Evolutionary conservation across 2,797 vertebrate genomes (phyloP).

Genomic region (Kryptopterus vitreolus): DNA sequence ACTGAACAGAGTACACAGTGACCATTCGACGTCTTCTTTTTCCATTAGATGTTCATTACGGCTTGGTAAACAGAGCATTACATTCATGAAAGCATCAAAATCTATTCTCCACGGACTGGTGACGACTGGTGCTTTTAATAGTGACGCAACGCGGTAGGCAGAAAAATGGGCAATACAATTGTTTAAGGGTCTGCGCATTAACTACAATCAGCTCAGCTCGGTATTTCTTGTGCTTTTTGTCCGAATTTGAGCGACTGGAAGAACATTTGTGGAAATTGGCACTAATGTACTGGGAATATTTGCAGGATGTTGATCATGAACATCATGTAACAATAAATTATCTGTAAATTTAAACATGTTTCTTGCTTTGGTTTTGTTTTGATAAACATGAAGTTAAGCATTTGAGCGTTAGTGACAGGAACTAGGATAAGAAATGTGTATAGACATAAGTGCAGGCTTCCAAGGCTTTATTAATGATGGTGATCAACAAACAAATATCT

Average conservation of each 20-base stretch:
- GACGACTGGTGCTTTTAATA: constrained; percentile 16
- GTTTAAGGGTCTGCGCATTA: constrained; percentile 27
- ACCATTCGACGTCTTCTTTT: constrained; percentile 11
- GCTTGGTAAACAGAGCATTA: constrained; percentile 44
- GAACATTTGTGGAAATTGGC: constrained; percentile 22
- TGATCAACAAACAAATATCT: no score
- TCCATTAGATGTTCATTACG: constrained; percentile 36
- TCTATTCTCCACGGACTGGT: constrained; percentile 25
- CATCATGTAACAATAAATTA: constrained; percentile 18
- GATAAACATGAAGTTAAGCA: not conserved
- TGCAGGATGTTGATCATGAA: constrained; percentile 8
- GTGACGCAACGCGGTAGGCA: constrained; percentile 33
- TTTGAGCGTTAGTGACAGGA: not conserved
- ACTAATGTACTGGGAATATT: constrained; percentile 9
- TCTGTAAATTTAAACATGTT: not conserved
- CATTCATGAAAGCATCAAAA: constrained; percentile 24
- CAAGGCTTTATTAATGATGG: no score
- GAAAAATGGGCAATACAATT: constrained; percentile 19
- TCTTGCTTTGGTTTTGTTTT: constrained; percentile 1
- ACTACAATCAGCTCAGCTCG: constrained; percentile 20
- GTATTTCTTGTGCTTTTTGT: constrained; percentile 28
- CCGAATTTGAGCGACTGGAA: constrained; percentile 20
- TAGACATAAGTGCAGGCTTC: no score
- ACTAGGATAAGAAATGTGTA: not conserved
- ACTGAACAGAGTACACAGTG: constrained; percentile 15